Evolutionary conservation across 2,113 vertebrate genomes (phyloP).

Genomic region (Dromas ardeola): DNA sequence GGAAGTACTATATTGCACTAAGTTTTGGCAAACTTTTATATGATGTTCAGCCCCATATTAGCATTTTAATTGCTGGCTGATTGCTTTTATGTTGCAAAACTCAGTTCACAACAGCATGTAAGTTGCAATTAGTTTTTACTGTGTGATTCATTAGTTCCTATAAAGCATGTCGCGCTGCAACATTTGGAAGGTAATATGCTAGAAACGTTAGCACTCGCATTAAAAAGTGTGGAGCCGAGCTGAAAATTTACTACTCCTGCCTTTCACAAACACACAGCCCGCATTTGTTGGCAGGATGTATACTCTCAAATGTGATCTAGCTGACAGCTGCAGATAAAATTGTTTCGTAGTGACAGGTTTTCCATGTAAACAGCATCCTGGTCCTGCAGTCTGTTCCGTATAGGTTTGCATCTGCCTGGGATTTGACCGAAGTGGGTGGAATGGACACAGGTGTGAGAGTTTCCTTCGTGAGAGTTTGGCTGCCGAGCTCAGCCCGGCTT

Average conservation of each 20-base stretch:
- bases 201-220: background rate
- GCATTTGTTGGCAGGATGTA: background rate
- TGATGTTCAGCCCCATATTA: slow-evolving; percentile 60
- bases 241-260: background rate
- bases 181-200: slow-evolving; percentile 61
- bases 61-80: slow-evolving; percentile 77
- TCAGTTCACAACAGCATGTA: slow-evolving; percentile 44
- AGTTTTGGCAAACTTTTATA: slow-evolving; percentile 37
- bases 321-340: slow-evolving; percentile 2
- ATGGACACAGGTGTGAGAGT: background rate
- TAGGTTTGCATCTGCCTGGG: background rate
- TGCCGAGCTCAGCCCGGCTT: background rate
- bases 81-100: slow-evolving; percentile 69
- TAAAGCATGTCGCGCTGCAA: slow-evolving; percentile 54
- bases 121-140: slow-evolving; percentile 74
- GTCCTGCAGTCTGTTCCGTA: background rate
- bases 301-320: background rate
- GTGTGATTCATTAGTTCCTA: slow-evolving; percentile 67
- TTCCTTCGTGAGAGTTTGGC: background rate
- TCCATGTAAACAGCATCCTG: background rate
- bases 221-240: background rate
- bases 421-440: rapidly evolving
- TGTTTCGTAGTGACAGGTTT: background rate
- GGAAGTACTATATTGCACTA: background rate
- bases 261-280: background rate